Evolutionary conservation across 1,140 invertebrate genomes (phyloP).

Genomic region (Macrocentrus cingulum): DNA sequence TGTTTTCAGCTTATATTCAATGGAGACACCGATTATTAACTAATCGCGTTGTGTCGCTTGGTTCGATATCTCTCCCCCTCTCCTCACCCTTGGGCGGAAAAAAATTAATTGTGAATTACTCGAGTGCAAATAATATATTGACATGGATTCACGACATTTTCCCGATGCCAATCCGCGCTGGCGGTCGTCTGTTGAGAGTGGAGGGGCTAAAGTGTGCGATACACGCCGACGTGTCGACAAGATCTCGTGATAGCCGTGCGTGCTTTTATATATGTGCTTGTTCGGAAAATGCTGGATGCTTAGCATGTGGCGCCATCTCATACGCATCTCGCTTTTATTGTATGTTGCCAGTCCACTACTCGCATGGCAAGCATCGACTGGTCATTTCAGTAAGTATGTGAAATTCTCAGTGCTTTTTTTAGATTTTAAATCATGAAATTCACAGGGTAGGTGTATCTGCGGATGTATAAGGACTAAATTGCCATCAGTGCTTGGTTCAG

Average conservation of each 20-base stretch:
- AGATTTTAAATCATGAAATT: too few relatives aligned
- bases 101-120: too few relatives aligned
- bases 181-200: constrained; percentile 25
- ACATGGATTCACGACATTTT: too few relatives aligned
- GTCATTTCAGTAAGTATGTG: not conserved
- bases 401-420: too few relatives aligned
- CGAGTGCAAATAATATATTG: too few relatives aligned
- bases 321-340: constrained; percentile 19
- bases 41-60: constrained; percentile 24
- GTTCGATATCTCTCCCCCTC: not conserved
- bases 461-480: too few relatives aligned
- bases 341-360: not conserved
- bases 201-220: not conserved
- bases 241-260: constrained; percentile 31
- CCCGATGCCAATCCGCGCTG: too few relatives aligned
- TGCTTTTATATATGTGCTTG: constrained; percentile 21
- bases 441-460: too few relatives aligned
- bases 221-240: constrained; percentile 23
- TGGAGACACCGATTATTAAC: constrained; percentile 37
- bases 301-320: constrained; percentile 49
- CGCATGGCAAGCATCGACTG: not conserved
- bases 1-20: constrained; percentile 43
- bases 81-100: not conserved
- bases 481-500: constrained; percentile 52
- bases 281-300: constrained; percentile 31